Conservation (phyloP, 2,797 vertebrate species). For the Odontamblyopus rebecca region DNA sequence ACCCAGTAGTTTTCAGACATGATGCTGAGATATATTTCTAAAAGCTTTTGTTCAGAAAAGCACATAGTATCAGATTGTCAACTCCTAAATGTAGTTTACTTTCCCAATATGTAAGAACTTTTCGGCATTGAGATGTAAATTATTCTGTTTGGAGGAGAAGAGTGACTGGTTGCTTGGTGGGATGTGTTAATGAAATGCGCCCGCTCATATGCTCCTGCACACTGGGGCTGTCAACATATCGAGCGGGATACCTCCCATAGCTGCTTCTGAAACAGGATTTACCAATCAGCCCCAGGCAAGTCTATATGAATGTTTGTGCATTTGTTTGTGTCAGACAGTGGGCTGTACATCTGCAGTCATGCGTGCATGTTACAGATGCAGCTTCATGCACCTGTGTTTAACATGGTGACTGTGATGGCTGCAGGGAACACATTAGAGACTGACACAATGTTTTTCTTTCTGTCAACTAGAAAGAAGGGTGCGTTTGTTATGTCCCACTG, state of each 20-base stretch:
- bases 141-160: constrained; percentile 54
- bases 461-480: constrained; percentile 6
- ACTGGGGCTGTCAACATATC: constrained; percentile 63
- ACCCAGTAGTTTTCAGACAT: not conserved
- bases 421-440: not conserved
- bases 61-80: not conserved
- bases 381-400: constrained; percentile 22
- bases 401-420: constrained; percentile 1
- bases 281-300: constrained; percentile 77
- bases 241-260: constrained; percentile 70
- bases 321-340: constrained; percentile 52
- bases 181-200: constrained; percentile 69
- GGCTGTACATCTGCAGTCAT: constrained; percentile 17
- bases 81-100: not conserved
- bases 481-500: not conserved
- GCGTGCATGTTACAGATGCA: constrained; percentile 23
- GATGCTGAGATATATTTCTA: not conserved
- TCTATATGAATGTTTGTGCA: constrained; percentile 51
- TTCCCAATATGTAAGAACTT: not conserved
- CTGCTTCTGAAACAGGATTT: constrained; percentile 70
- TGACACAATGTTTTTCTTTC: constrained; percentile 12
- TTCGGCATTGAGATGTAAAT: constrained; percentile 32
- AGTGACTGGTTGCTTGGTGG: constrained; percentile 45
- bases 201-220: constrained; percentile 42
- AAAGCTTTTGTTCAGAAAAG: not conserved